Evolutionary conservation across 2,888 invertebrate genomes (phyloP), one percentile per base, ranked within the genome.

Genomic region (Orchesellides sinensis): DNA sequence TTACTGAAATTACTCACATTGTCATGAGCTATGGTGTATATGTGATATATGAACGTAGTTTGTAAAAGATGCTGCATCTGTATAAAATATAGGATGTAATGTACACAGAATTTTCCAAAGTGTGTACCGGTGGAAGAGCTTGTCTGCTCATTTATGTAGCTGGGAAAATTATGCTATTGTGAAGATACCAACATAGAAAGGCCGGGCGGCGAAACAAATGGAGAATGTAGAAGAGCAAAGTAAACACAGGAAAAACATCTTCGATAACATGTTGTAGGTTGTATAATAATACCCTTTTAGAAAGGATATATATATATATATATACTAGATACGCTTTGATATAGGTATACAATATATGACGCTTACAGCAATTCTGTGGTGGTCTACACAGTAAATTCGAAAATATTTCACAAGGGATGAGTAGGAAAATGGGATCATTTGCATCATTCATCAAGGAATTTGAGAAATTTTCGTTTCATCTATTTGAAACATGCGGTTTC

Each of bases 401-500:
- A 73, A 73, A 73, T 73, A 61, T 73, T 73, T 73, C 61, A 73
- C 70, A n/a, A 47, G 73, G 73, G 73, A 61, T 73, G 27, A 61
- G 32, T 29, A 35, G 68, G 63, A 78, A 72, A 70, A 45, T 49
- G 66, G 56, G 85, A 83, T 85, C 78, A 84, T 86, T 84, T 83
- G 74, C 87, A 85, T 87, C 84, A 87, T 87, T 85, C 85, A 84
- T 87, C 85, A 85, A 85, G 84, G 84, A 87, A 85, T 87, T 85
- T 85, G 85, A 84, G 84, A 87, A 85, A 85, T 84, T 86, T 85
- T 84, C 85, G 75, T 87, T 87, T 85, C 87, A 85, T 85, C 85
- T 84, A 85, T 79, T 82, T 83, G 77, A 84, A 83, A 84, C 84
- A 78, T 85, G 84, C 69, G 83, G 83, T 84, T 83, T 84, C 73